Percentiles rank a stretch among this genome's conserved stretches.
phyloP scores from a whole-genome alignment of 2,797 vertebrate genomes.

The Hydrocynus forskahlii region DNA sequence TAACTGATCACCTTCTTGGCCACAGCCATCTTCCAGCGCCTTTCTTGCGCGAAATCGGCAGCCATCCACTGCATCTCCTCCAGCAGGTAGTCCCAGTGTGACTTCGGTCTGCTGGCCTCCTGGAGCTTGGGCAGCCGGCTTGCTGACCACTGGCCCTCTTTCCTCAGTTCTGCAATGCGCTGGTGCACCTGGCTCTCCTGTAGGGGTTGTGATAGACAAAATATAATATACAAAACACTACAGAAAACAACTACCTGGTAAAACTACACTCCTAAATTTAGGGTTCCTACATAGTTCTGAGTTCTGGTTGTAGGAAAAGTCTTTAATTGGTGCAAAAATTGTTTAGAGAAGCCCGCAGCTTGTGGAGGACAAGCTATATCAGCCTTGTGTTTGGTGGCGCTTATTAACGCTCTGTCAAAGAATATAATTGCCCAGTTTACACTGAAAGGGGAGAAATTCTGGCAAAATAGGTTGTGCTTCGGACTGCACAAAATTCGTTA shows the following conservation, averaged over 20 bases:
- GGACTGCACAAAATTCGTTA: no score
- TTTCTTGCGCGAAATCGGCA: constrained; percentile 96
- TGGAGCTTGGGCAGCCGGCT: constrained; percentile 92
- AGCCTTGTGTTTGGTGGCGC: no score
- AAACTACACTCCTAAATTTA: background rate
- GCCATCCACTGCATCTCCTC: constrained; percentile 99
- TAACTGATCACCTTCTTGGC: constrained; percentile 89
- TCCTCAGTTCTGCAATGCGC: constrained; percentile 92
- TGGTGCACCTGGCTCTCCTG: constrained; percentile 96
- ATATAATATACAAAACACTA: background rate
- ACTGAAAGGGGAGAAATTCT: no score
- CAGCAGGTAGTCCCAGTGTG: constrained; percentile 97
- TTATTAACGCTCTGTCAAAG: no score
- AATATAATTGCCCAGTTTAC: no score
- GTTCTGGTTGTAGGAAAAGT: no score
- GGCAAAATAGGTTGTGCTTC: no score
- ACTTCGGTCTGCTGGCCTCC: constrained; percentile 90
- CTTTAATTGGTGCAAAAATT: no score
- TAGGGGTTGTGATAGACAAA: constrained; percentile 26
- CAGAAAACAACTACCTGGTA: background rate
- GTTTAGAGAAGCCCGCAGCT: no score
- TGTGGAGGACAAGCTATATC: no score
- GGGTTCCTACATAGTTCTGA: no score
- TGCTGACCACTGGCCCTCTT: constrained; percentile 95
- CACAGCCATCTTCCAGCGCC: constrained; percentile 96